Base-by-base conservation (phyloP, 2,113 vertebrate genomes). In the Catharus minimus region DNA sequence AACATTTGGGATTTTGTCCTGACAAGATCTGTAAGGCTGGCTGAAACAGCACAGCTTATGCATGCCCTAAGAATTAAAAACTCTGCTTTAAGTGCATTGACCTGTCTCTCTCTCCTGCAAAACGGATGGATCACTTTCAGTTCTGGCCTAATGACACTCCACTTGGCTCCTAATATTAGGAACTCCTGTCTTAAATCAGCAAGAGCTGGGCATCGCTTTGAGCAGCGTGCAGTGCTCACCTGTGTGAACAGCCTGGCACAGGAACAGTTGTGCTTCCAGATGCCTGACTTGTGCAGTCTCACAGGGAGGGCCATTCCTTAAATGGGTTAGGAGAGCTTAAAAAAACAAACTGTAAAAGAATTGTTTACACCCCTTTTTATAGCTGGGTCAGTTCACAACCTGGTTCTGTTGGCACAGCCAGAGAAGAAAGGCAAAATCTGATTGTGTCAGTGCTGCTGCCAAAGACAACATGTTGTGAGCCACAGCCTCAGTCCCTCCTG, bases 401-500 rank as follows among this genome's bases (percentile, higher is more conserved):
- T 66, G 61, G 57, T 28, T 73, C 32, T 67, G 73, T 23, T 93
- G 91, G 93, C 91, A 82, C 41, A 17, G 2, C 22, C 78, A 36
- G 77, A 13, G 78, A 68, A 90, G 24, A 49, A 84, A 64, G 71
- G 71, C 10, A 46, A 47, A 20, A 33, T 3, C 27, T 68, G 87
- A 85, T 92, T 24, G 74, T 69, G 67, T 15, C 4, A 15, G 30
- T 1, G 0, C 60, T 64, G 82, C 41, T 95, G 95, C 95, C 94
- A 95, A 96, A 43, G 38, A 46, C 71, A 95, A 95, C 82, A 73
- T 2, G 78, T 60, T 94, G 95, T 86, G 72, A 21, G 17, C 19
- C 43, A 6, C 1, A 0, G 79, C 58, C 66, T 46, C 0, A 0
- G 32, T 77, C 71, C 85, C 89, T 66, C 58, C 79, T 20, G 86